Percentiles rank a stretch among this genome's conserved stretches.
These are phyloP conservation scores for Anoplophora glabripennis DNA, from an alignment of 1,140 invertebrate genomes.

Conservation along the genomic window DNA sequence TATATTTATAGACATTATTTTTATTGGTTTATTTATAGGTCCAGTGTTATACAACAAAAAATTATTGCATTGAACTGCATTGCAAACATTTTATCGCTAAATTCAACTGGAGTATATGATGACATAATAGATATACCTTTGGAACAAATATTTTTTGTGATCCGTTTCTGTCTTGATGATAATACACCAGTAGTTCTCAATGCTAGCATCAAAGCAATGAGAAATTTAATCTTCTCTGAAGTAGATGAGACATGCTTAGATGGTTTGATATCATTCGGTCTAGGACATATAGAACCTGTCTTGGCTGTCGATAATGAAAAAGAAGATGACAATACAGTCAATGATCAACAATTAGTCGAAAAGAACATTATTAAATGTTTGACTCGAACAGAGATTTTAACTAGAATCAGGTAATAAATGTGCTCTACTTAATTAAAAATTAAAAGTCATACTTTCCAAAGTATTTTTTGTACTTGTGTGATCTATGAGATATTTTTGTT, in stretches of 20 bases:
- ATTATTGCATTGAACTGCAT: slow-evolving; percentile 74
- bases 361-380: slow-evolving; percentile 71
- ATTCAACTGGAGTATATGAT: slow-evolving; percentile 70
- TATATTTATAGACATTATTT: too few relatives aligned
- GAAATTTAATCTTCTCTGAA: slow-evolving; percentile 69
- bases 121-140: slow-evolving; percentile 60
- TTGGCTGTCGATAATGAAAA: slow-evolving; percentile 58
- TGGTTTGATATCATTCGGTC: slow-evolving; percentile 64
- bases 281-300: slow-evolving; percentile 62
- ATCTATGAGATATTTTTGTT: slow-evolving; percentile 3
- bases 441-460: neutral
- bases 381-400: slow-evolving; percentile 72
- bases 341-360: slow-evolving; percentile 81
- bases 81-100: slow-evolving; percentile 73
- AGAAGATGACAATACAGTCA: slow-evolving; percentile 65
- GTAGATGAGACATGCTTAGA: slow-evolving; percentile 76
- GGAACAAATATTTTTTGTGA: slow-evolving; percentile 71
- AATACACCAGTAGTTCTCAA: slow-evolving; percentile 69
- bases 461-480: slow-evolving; percentile 1
- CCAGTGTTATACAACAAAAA: slow-evolving; percentile 74
- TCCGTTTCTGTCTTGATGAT: slow-evolving; percentile 85
- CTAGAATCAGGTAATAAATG: slow-evolving; percentile 58
- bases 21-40: slow-evolving; percentile 47
- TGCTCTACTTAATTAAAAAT: neutral
- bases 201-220: slow-evolving; percentile 68